Conservation (phyloP, 2,113 vertebrate genomes). For the Notarius quadriscutis region DNA sequence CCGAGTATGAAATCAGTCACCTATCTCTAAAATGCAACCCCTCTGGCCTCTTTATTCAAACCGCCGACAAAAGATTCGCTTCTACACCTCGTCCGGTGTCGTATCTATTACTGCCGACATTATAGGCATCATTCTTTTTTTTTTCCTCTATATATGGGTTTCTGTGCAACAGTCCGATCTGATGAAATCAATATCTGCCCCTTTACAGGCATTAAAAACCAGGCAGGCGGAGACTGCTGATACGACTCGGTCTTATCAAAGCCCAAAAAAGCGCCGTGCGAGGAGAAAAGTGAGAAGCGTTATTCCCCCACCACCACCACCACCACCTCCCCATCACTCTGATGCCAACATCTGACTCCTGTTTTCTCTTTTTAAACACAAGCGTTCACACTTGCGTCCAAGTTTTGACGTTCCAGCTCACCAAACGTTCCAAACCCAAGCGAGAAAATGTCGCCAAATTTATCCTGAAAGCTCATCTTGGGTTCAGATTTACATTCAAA, state of each 20-base stretch:
- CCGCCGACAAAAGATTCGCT: slow-evolving; percentile 50
- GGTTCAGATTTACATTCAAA: background rate
- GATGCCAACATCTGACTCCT: background rate
- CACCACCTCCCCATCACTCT: background rate
- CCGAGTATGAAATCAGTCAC: slow-evolving; percentile 52
- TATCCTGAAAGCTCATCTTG: background rate
- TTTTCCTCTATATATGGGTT: slow-evolving; percentile 43
- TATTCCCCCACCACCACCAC: background rate
- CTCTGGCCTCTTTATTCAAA: slow-evolving; percentile 46
- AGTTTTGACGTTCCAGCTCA: background rate
- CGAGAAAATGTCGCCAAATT: background rate
- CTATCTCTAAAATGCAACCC: slow-evolving; percentile 55
- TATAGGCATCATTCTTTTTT: slow-evolving; percentile 26
- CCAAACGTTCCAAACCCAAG: background rate
- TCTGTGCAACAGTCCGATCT: slow-evolving; percentile 47
- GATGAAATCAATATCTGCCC: slow-evolving; percentile 60
- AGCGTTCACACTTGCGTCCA: background rate
- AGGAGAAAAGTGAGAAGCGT: slow-evolving; percentile 47
- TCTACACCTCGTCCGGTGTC: slow-evolving; percentile 37
- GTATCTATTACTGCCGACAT: slow-evolving; percentile 50
- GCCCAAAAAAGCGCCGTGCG: slow-evolving; percentile 1
- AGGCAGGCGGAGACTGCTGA: slow-evolving; percentile 46
- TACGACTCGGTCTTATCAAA: slow-evolving; percentile 50
- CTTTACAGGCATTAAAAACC: slow-evolving; percentile 56
- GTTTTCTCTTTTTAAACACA: background rate